These are phyloP conservation scores for Glyphotaelius pellucidus DNA, from an alignment of 2,888 invertebrate genomes.

Conservation along the genomic window DNA sequence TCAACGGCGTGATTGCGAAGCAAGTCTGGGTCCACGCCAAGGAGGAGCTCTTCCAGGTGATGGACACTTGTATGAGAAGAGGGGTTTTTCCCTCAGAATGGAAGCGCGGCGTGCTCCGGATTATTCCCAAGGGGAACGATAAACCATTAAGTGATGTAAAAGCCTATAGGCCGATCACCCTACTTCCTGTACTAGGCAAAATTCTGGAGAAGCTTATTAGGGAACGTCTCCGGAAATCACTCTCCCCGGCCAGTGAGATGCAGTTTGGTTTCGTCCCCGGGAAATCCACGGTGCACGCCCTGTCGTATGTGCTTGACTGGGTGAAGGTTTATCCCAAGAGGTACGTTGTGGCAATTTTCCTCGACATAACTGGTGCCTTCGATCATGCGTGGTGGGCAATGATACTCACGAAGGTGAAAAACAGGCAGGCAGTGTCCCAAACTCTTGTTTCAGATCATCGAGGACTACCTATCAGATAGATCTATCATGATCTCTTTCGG, in stretches of 20 bases:
- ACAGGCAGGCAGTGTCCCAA: conserved; percentile 47
- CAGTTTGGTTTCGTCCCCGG: conserved; percentile 67
- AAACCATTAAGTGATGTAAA: conserved; percentile 63
- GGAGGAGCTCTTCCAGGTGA: background rate
- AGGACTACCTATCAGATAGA: conserved; percentile 52
- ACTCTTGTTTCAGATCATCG: conserved; percentile 52
- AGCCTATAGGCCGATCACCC: conserved; percentile 66
- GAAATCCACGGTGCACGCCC: conserved; percentile 57
- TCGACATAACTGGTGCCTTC: conserved; percentile 69
- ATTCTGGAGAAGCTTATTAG: conserved; percentile 43
- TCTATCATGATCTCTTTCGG: conserved; percentile 19
- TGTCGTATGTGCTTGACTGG: background rate
- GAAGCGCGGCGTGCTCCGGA: conserved; percentile 37
- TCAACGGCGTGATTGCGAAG: conserved; percentile 36
- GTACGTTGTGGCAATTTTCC: conserved; percentile 66
- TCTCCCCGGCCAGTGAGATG: conserved; percentile 38
- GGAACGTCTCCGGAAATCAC: background rate
- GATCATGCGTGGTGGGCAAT: conserved; percentile 68
- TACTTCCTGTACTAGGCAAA: conserved; percentile 65
- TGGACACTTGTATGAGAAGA: background rate
- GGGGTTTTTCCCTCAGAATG: conserved; percentile 29
- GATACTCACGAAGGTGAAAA: conserved; percentile 64
- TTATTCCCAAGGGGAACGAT: conserved; percentile 65
- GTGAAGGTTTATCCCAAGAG: conserved; percentile 7
- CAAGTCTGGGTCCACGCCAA: background rate